Base-by-base conservation (phyloP, 1,140 invertebrate species). In the Brachionus asplanchnoidis region DNA sequence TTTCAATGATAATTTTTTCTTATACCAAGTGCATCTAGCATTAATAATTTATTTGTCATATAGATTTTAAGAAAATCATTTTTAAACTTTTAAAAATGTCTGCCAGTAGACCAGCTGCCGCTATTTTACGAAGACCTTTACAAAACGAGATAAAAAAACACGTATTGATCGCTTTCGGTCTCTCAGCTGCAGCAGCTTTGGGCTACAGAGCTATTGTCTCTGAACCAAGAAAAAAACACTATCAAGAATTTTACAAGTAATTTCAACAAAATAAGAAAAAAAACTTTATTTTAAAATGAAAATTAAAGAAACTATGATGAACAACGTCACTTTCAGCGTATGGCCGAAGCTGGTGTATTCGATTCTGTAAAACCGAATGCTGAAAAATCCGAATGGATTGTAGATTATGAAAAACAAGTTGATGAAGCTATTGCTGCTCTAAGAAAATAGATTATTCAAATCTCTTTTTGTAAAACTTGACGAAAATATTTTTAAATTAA, bases 391-490 rank as follows among this genome's bases (percentile, higher is more conserved):
- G 28, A 84, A 84, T 84, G 82, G 82, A 53, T 84, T n/a, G 66
- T 46, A 9, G 65, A 84, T 32, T 84, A 84, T 23, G 82, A 84
- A 23, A 70, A 84, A 50, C 40, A 84, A 50, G 82, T 84, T 26
- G 82, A 84, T 75, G 32, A 75, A 36, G 82, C 82, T 70, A 84
- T 84, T 32, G 82, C 82, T 84, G 60, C 60, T n/a, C 20, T 84
- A 11, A 84, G 44, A 73, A 44, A 84, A 50, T 84, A 73, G 32
- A 73, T 77, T 77, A 26, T 50, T 77, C 14, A 50, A 77, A 77
- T 77, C 46, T 77, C 20, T 36, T 50, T 26, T 26, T 77, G 40
- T 50, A 77, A 20, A 77, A 77, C 73, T 50, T 50, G 44, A 77
- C 40, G 20, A 77, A 77, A 77, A 26, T 50, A 50, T 26, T 77